These are phyloP conservation scores for Nephrocerus scutellatus DNA, from an alignment of 2,888 invertebrate species.

Conservation along the genomic window DNA sequence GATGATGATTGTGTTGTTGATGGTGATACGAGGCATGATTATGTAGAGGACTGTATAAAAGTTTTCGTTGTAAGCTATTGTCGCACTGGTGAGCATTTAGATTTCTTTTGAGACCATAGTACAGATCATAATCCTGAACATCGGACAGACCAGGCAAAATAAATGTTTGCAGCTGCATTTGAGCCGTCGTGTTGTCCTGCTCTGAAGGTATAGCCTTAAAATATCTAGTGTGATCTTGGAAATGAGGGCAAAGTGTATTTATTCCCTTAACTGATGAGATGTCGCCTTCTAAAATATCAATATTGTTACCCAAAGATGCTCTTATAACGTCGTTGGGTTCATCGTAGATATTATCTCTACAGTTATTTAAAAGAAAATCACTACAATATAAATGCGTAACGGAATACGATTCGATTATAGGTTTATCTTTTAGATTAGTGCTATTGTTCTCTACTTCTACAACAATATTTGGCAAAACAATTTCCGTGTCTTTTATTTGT, in stretches of 20 bases:
- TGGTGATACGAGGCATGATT: constrained; percentile 37
- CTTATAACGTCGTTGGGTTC: constrained; percentile 45
- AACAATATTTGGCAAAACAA: constrained; percentile 19
- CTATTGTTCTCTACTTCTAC: constrained; percentile 20
- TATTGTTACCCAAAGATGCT: constrained; percentile 39
- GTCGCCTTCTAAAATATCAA: constrained; percentile 38
- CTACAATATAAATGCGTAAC: constrained; percentile 44
- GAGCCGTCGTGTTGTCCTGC: constrained; percentile 39
- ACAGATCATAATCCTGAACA: constrained; percentile 45
- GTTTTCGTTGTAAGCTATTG: constrained; percentile 34
- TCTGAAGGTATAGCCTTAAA: constrained; percentile 44
- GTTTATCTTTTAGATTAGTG: constrained; percentile 27
- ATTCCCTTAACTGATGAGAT: constrained; percentile 36
- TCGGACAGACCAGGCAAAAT: constrained; percentile 40
- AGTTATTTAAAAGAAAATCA: constrained; percentile 44
- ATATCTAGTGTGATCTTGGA: constrained; percentile 42
- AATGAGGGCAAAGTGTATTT: constrained; percentile 39
- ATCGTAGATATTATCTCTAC: constrained; percentile 46
- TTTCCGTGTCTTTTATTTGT: constrained; percentile 33
- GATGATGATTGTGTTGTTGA: constrained; percentile 37
- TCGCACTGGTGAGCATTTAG: constrained; percentile 27
- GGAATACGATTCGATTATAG: constrained; percentile 38
- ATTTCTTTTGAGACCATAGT: constrained; percentile 39
- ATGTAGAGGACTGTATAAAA: constrained; percentile 43
- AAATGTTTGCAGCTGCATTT: constrained; percentile 33